Percentiles rank a stretch among this genome's conserved stretches.
Evolutionary conservation across 2,888 invertebrate genomes (phyloP).

Genomic region (Koerneria pararmatus): DNA sequence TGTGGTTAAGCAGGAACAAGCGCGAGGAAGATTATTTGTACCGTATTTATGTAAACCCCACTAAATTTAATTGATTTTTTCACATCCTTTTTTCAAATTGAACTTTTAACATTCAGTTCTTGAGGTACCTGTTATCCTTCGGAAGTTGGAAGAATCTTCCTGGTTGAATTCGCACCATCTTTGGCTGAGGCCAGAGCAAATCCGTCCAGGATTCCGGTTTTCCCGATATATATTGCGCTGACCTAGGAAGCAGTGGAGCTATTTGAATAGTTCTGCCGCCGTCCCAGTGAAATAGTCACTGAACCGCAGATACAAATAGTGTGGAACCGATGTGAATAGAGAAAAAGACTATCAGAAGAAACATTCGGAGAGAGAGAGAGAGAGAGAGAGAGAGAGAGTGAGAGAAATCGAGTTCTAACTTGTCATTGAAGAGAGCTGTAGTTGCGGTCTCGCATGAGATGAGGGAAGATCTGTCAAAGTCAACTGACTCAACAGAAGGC

Average conservation of each 20-base stretch:
- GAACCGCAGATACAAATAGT: neutral
- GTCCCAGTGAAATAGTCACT: neutral
- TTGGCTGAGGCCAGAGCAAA: slow-evolving; percentile 69
- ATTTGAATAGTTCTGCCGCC: too few species aligned
- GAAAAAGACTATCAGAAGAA: too few species aligned
- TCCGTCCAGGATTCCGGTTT: slow-evolving; percentile 62
- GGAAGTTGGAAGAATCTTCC: slow-evolving; percentile 31
- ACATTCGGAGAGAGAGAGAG: slow-evolving; percentile 2
- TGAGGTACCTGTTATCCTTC: slow-evolving; percentile 31
- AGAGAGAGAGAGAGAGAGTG: neutral
- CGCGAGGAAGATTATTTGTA: too few species aligned
- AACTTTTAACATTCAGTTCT: too few species aligned
- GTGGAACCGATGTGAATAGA: neutral
- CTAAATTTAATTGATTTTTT: too few species aligned
- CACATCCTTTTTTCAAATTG: too few species aligned
- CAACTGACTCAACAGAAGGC: slow-evolving; percentile 40
- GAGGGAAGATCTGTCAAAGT: slow-evolving; percentile 39
- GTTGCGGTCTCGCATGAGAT: slow-evolving; percentile 40
- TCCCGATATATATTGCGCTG: slow-evolving; percentile 25
- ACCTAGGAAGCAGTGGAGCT: slow-evolving; percentile 11
- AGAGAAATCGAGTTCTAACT: slow-evolving; percentile 10
- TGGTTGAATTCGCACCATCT: slow-evolving; percentile 61
- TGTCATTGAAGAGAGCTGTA: slow-evolving; percentile 34
- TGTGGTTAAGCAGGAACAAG: too few species aligned
- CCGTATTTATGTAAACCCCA: too few species aligned